These are phyloP conservation scores for Drosophila fulvimacula DNA, from an alignment of 2,888 invertebrate species.

Conservation along the genomic window DNA sequence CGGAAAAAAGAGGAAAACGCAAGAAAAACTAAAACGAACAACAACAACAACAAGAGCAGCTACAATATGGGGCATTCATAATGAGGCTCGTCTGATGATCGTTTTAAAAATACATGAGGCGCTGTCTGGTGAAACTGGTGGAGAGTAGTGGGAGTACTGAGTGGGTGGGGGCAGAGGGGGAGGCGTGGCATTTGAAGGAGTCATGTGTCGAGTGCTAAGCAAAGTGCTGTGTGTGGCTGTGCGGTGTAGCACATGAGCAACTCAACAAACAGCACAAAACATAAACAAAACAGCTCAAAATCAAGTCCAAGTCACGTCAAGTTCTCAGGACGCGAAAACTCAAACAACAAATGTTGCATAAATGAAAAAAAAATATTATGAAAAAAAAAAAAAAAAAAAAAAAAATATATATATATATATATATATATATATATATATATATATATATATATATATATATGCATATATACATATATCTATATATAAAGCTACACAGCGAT, in stretches of 20 bases:
- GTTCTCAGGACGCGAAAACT: constrained; percentile 23
- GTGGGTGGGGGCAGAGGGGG: background rate
- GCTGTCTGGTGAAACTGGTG: constrained; percentile 24
- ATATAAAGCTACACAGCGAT: background rate
- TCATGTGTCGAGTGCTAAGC: constrained; percentile 47
- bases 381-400: background rate
- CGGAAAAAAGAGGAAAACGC: constrained; percentile 1
- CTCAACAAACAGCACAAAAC: constrained; percentile 21
- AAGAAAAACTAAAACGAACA: constrained; percentile 35
- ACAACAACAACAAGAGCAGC: constrained; percentile 14
- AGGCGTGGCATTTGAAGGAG: background rate
- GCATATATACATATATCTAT: background rate
- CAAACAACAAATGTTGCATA: constrained; percentile 25
- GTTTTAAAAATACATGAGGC: constrained; percentile 56
- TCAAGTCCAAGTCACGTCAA: constrained; percentile 47
- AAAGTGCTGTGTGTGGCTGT: constrained; percentile 22
- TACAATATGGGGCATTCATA: constrained; percentile 43
- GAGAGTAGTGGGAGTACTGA: constrained; percentile 41
- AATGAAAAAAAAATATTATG: constrained; percentile 4
- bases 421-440: background rate
- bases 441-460: no score
- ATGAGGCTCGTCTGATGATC: constrained; percentile 64
- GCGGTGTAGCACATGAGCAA: no score
- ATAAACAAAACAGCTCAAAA: constrained; percentile 30
- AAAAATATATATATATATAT: constrained; percentile 1